Evolutionary conservation across 2,797 vertebrate species (phyloP).

Genomic region (Numenius phaeopus): DNA sequence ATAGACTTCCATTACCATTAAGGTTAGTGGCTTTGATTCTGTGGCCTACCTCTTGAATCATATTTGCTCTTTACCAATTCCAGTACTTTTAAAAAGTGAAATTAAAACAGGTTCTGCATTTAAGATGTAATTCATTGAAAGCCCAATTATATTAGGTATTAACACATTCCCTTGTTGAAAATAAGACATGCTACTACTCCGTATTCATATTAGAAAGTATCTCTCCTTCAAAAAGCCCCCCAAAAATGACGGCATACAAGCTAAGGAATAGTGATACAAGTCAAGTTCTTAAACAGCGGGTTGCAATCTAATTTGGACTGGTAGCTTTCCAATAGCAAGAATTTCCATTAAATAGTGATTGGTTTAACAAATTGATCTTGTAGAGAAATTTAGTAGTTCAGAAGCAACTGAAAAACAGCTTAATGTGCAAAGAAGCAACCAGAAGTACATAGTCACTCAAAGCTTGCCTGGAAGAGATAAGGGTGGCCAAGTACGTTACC

Average conservation of each 20-base stretch:
- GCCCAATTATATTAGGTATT: no score
- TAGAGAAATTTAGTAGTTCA: background rate
- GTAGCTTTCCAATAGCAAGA: background rate
- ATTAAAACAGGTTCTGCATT: background rate
- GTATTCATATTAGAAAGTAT: background rate
- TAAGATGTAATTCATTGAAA: background rate
- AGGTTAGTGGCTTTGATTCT: background rate
- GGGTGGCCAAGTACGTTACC: slow-evolving; percentile 1
- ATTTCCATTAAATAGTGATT: background rate
- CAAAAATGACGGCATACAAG: background rate
- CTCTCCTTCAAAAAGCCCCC: background rate
- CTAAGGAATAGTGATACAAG: background rate
- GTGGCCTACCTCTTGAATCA: background rate
- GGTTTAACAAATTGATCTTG: background rate
- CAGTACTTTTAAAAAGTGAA: background rate
- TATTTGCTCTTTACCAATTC: background rate
- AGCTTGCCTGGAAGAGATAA: slow-evolving; percentile 67
- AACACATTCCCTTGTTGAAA: background rate
- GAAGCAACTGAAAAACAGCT: slow-evolving; percentile 4
- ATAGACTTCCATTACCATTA: background rate
- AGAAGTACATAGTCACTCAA: slow-evolving; percentile 50
- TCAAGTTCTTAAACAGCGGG: background rate
- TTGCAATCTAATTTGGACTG: background rate
- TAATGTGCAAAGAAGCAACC: background rate
- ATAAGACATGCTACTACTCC: background rate